Conservation (phyloP, 2,113 vertebrate genomes). For the Strigops habroptila region DNA sequence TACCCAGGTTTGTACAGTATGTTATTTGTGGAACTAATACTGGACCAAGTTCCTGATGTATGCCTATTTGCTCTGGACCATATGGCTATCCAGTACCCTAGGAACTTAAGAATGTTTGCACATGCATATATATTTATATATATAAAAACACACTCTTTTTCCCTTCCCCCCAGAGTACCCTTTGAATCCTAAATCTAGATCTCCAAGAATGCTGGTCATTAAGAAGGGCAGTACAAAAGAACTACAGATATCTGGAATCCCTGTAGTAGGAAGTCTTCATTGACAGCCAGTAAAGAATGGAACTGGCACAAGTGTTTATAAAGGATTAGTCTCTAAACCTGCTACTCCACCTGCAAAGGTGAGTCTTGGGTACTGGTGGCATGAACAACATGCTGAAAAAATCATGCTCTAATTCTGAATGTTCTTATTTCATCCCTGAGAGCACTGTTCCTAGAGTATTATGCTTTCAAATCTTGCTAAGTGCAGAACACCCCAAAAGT, state of each 20-base stretch:
- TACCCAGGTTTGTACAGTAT: not conserved
- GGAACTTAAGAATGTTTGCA: not conserved
- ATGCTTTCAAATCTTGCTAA: not conserved
- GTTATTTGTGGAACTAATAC: not conserved
- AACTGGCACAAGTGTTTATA: conserved; percentile 68
- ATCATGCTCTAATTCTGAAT: not conserved
- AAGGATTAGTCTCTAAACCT: not conserved
- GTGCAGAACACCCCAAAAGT: not conserved
- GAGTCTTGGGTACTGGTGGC: not conserved
- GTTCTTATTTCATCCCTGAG: not conserved
- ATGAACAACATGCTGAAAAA: not conserved
- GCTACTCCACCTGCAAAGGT: not conserved
- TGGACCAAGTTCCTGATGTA: not conserved
- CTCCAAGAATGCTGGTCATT: conserved; percentile 78
- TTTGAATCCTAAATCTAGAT: conserved; percentile 76
- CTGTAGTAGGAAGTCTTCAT: conserved; percentile 61
- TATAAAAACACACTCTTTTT: not conserved
- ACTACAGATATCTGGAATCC: conserved; percentile 71
- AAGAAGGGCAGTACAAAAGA: conserved; percentile 79
- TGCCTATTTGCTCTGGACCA: not conserved
- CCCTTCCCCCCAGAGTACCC: conserved; percentile 72
- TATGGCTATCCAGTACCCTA: not conserved
- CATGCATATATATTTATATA: not conserved
- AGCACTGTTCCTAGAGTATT: not conserved
- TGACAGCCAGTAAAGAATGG: conserved; percentile 69